Conservation (phyloP, 2,797 vertebrate species). For the Falco concolor region DNA sequence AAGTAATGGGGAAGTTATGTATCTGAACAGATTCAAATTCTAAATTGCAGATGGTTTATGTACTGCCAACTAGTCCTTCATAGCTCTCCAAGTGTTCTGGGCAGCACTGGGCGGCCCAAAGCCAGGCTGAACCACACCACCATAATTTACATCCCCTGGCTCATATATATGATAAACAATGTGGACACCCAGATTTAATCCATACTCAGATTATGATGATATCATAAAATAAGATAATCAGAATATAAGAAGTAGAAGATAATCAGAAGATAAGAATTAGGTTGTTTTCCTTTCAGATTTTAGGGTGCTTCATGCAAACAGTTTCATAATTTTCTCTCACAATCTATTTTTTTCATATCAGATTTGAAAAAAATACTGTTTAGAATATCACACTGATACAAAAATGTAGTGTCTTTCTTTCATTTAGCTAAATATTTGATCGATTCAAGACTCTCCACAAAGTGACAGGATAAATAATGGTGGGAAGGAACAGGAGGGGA, state of each 20-base stretch:
- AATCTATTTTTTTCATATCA: not conserved
- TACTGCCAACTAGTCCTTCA: not conserved
- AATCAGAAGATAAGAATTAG: not conserved
- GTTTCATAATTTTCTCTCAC: not conserved
- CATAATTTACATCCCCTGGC: not conserved
- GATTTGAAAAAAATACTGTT: not conserved
- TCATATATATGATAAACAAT: not conserved
- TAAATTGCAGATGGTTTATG: not conserved
- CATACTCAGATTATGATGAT: not conserved
- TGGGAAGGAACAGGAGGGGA: not conserved
- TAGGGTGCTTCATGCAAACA: not conserved
- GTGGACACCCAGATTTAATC: not conserved
- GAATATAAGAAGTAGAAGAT: not conserved
- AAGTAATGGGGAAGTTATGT: not conserved
- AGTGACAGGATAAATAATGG: not conserved
- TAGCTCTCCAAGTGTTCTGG: not conserved
- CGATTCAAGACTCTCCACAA: not conserved
- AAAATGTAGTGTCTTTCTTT: not conserved
- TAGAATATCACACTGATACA: not conserved
- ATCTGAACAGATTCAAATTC: not conserved
- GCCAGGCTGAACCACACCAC: not conserved
- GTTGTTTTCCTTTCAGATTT: not conserved
- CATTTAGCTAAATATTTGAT: not conserved
- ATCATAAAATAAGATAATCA: not conserved
- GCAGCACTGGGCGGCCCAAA: not conserved